Base-by-base conservation (phyloP, 2,113 vertebrate genomes). In the Sminthopsis crassicaudata region DNA sequence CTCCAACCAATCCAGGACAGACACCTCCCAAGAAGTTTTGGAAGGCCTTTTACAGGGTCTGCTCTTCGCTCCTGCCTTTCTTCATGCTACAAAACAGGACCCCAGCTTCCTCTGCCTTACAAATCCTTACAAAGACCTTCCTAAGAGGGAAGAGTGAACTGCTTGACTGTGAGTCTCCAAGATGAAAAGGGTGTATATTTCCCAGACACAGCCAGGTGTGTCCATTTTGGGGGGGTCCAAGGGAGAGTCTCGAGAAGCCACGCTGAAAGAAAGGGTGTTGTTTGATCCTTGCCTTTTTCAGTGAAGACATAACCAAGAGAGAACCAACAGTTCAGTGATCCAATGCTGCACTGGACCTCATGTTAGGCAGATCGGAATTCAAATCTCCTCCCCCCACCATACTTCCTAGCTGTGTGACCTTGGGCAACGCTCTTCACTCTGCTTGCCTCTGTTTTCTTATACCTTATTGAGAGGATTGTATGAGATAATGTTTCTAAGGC, bases 91-190 rank as follows among this genome's bases (percentile, higher is more conserved):
- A 42, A 24, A 89, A 94, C 51, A 95, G n/a, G 54, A 2, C 25
- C 84, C 88, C 27, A 12, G 27, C 11, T 60, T 30, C 30, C 27
- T 30, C 57, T 96, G 97, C 90, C 26, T 92, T 93, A 92, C 27
- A 52, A 95, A 89, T 93, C 88, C 51, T 97, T 97, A 67, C 93
- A 36, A 30, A 24, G 97, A 22, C 6, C 24, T 96, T n/a, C 8
- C 26, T 93, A 36, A 94, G 10, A 54, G 30, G 95, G 14, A 36
- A 76, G 16, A 84, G n/a, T 22, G 19, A 42, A 8, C n/a, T 8
- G n/a, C 67, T 42, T 84, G 67, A 16, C 67, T 7, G 1, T 6
- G n/a, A 84, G n/a, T 22, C 67, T 42, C 36, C n/a, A 84, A 36
- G n/a, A 42, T 42, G 14, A 92, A 94, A 95, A 84, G 92, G 36